phyloP scores from a whole-genome alignment of 2,113 vertebrate species.

The Colius striatus region DNA sequence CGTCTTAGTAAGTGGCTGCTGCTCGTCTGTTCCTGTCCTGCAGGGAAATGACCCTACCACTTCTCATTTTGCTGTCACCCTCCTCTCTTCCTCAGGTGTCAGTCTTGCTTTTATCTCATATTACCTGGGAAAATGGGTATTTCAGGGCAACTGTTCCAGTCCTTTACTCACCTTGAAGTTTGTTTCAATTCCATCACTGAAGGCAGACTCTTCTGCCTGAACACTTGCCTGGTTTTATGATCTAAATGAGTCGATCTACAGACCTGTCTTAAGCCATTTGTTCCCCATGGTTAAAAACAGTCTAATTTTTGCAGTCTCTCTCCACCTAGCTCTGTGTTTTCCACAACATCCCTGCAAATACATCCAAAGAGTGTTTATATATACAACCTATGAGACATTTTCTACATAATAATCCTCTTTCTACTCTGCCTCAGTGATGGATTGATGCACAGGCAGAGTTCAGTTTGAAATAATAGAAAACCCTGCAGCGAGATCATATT shows the following conservation, averaged over 20 bases:
- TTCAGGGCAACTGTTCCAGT: background rate
- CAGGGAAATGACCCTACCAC: background rate
- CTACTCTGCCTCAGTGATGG: fast-evolving
- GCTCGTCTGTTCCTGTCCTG: fast-evolving
- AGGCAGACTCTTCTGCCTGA: background rate
- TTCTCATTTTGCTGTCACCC: background rate
- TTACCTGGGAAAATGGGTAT: background rate
- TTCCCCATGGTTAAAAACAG: background rate
- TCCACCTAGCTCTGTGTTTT: background rate
- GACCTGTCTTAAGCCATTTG: background rate
- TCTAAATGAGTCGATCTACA: background rate
- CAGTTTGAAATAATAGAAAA: background rate
- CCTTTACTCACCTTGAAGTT: background rate
- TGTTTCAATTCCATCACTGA: background rate
- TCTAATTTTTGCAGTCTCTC: background rate
- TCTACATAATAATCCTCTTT: background rate
- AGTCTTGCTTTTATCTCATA: background rate
- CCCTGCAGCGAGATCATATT: background rate
- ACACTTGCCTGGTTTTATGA: background rate
- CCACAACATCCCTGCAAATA: background rate
- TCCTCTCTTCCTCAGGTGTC: background rate
- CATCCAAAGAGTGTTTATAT: fast-evolving
- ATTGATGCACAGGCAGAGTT: background rate
- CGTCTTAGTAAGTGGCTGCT: fast-evolving
- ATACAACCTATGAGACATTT: fast-evolving